Evolutionary conservation across 2,113 vertebrate genomes (phyloP), one percentile per base, ranked within the genome.

Genomic region (Mobula hypostoma): DNA sequence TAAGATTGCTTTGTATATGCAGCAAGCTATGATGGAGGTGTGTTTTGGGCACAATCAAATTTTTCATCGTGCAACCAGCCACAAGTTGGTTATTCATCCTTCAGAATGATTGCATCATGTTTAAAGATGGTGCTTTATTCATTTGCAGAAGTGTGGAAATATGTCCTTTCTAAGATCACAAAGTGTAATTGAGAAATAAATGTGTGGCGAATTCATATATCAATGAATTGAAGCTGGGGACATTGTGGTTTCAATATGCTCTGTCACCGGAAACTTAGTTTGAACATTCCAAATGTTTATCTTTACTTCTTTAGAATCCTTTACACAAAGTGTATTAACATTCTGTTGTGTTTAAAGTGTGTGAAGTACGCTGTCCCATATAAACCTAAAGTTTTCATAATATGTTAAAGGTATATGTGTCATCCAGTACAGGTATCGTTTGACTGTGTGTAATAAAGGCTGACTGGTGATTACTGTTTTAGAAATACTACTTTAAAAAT

Each of bases 231-330:
- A 90, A 29, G 85, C 63, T 66, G 6, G 61, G 61, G 61, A 66
- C 29, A 66, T 90, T 68, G 15, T 90, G 61, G 29, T n/a, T 90
- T 90, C n/a, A 32, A 63, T 90, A 19, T 90, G 85, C 66, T 36
- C 85, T 90, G 29, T 90, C 63, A 61, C 58, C 0, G 58, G 12
- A 17, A 27, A n/a, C 56, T 88, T 63, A 66, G 85, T 66, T 48
- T 85, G 82, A 56, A 90, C 85, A 66, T 90, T 90, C 29, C 29
- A 66, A 90, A 90, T 68, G 61, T 66, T 66, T 66, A 11, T 90
- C 85, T 66, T 90, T 90, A 12, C 40, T 90, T 17, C 58, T 88
- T 88, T n/a, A n/a, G 2, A 7, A 12, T 68, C 66, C 82, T 61
- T 87, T 87, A 7, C 48, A 58, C 21, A 58, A 85, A 58, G 9